These are phyloP conservation scores for Pangasius macronema DNA, from an alignment of 2,797 vertebrate genomes.

Conservation along the genomic window DNA sequence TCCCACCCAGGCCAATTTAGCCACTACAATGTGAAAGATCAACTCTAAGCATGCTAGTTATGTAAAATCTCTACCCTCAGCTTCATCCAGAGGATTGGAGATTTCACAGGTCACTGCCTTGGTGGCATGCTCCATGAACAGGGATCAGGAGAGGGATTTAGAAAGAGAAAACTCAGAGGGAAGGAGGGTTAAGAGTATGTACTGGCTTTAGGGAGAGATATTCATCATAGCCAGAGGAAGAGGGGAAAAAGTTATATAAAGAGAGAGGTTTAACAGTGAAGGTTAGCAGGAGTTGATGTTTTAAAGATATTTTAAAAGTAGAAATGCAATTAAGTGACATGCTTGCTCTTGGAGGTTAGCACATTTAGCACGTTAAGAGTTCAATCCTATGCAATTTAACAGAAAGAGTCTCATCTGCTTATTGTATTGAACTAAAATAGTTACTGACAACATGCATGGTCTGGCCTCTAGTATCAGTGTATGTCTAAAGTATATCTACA, in stretches of 20 bases:
- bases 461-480: background rate
- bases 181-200: conserved; percentile 57
- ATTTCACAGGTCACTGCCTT: conserved; percentile 77
- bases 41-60: conserved; percentile 51
- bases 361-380: background rate
- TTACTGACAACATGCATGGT: background rate
- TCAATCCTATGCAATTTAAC: background rate
- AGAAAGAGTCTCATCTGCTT: background rate
- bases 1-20: conserved; percentile 7
- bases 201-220: conserved; percentile 58
- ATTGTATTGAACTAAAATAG: background rate
- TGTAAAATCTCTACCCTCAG: conserved; percentile 63
- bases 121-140: conserved; percentile 67
- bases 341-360: background rate
- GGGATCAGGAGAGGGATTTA: conserved; percentile 75
- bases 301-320: background rate
- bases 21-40: conserved; percentile 49
- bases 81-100: conserved; percentile 66
- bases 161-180: conserved; percentile 65
- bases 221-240: conserved; percentile 40
- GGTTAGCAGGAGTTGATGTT: background rate
- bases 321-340: background rate
- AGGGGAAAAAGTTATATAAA: conserved; percentile 34
- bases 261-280: conserved; percentile 4
- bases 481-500: background rate